Base-by-base conservation (phyloP, 1,140 invertebrate species). In the Notospermus geniculatus region DNA sequence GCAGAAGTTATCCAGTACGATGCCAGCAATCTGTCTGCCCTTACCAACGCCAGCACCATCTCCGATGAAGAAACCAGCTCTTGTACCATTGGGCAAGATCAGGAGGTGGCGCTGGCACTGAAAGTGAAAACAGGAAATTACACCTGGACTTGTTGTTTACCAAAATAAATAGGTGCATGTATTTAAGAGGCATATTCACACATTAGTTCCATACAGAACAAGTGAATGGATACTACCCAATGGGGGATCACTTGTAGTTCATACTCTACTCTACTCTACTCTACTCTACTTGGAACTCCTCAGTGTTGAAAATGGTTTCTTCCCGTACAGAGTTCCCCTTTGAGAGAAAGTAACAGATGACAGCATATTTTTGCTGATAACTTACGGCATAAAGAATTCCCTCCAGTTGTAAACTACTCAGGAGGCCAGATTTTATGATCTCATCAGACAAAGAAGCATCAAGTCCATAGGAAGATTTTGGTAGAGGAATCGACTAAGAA, bases 31-130 rank as follows among this genome's bases (percentile, higher is more conserved):
- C 74, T 77, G 75, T 65, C 75, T 59, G 4, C 75, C 75, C 63
- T 78, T 78, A 4, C 76, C 76, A n/a, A 78, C 76, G 52, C 76
- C 76, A 30, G 76, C 74, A 29, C 71, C 76, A 68, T 78, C 76
- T 1, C 76, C 76, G 45, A 78, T 73, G 57, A 78, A 76, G 61
- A 76, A 78, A 11, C 76, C 76, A 30, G 74, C 73, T 56, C 76
- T 62, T 19, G n/a, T 50, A 32, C 73, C 73, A 66, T 72, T 73
- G 2, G 72, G 69, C 41, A 76, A 60, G 27, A 78, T 67, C 45
- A 69, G 67, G 52, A 73, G 71, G 65, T 79, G 77, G 25, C 75
- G 60, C 66, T 78, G 76, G 57, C 75, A 78, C 75, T 78, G 56
- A 43, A 68, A 68, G 36, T 13, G 59, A 60, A n/a, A 57, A 15